These are phyloP conservation scores for Pyrocephalus nanus DNA, from an alignment of 2,797 vertebrate genomes.

Conservation along the genomic window DNA sequence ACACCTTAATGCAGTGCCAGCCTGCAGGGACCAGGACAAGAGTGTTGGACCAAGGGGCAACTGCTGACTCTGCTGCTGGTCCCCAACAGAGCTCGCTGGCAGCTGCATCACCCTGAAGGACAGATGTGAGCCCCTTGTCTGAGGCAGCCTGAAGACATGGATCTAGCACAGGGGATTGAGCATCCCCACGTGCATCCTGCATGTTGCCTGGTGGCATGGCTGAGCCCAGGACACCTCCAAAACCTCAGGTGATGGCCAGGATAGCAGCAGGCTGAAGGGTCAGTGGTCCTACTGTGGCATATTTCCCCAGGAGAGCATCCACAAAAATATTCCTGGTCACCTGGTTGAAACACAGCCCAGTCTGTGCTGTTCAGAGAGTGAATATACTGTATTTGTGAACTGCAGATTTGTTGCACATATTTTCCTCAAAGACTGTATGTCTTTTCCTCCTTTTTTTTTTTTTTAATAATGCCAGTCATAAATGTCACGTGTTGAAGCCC, in stretches of 20 bases:
- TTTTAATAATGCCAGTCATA: slow-evolving; percentile 48
- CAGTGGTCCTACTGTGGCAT: neutral
- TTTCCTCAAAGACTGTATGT: slow-evolving; percentile 5
- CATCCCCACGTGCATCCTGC: rapidly evolving
- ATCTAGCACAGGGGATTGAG: neutral
- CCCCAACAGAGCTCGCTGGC: neutral
- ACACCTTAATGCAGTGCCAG: rapidly evolving
- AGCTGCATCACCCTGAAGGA: neutral
- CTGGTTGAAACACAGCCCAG: neutral
- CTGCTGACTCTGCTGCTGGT: rapidly evolving
- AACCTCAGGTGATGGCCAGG: neutral
- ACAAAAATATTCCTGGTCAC: neutral
- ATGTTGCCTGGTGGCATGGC: rapidly evolving
- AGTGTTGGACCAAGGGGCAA: neutral
- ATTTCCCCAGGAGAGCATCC: neutral
- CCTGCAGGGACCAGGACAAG: neutral
- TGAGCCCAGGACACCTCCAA: neutral
- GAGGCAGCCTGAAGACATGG: neutral
- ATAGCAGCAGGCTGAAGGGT: neutral
- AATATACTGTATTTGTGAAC: neutral
- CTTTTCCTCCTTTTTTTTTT: neutral
- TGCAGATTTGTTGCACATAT: neutral
- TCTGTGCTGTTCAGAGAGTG: neutral
- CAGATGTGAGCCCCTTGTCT: rapidly evolving
- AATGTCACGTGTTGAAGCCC: slow-evolving; percentile 39